A percentile compares a stretch with the other conserved stretches of the same genome.
These are phyloP conservation scores for Cremastinae sp. DNA, from an alignment of 2,888 invertebrate genomes.

Conservation along the genomic window DNA sequence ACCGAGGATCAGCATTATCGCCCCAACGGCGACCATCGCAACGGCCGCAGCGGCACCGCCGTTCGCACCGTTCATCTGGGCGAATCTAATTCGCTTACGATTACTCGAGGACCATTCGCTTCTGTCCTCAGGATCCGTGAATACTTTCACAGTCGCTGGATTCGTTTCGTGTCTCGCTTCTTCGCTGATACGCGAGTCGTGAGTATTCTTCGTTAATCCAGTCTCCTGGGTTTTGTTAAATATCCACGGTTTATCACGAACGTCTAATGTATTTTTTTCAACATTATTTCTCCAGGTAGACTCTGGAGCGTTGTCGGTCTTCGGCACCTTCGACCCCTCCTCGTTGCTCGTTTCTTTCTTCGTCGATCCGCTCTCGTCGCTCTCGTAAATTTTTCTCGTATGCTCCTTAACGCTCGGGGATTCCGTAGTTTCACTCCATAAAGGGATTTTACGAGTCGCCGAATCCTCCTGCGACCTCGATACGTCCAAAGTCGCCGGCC, in stretches of 20 bases:
- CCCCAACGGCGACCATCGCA: constrained; percentile 71
- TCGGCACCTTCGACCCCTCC: background rate
- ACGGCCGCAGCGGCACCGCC: constrained; percentile 71
- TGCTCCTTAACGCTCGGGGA: background rate
- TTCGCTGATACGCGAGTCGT: background rate
- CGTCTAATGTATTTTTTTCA: constrained; percentile 3
- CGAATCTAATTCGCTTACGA: constrained; percentile 55
- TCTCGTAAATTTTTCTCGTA: background rate
- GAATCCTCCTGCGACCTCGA: constrained; percentile 4
- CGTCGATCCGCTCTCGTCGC: background rate
- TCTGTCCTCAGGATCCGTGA: constrained; percentile 19
- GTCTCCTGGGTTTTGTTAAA: background rate
- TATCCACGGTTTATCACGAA: background rate
- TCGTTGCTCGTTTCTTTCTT: constrained; percentile 4
- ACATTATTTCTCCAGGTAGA: background rate
- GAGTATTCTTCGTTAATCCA: background rate
- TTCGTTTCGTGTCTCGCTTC: too few species aligned
- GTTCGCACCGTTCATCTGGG: constrained; percentile 65
- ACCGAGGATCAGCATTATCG: constrained; percentile 71
- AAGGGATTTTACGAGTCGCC: background rate
- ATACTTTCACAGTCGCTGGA: constrained; percentile 13
- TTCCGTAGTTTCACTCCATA: constrained; percentile 25
- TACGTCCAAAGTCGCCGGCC: background rate
- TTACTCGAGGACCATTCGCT: constrained; percentile 15
- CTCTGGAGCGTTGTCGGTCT: background rate